These are phyloP conservation scores for Discoglossus pictus DNA, from an alignment of 2,797 vertebrate genomes.

Conservation along the genomic window DNA sequence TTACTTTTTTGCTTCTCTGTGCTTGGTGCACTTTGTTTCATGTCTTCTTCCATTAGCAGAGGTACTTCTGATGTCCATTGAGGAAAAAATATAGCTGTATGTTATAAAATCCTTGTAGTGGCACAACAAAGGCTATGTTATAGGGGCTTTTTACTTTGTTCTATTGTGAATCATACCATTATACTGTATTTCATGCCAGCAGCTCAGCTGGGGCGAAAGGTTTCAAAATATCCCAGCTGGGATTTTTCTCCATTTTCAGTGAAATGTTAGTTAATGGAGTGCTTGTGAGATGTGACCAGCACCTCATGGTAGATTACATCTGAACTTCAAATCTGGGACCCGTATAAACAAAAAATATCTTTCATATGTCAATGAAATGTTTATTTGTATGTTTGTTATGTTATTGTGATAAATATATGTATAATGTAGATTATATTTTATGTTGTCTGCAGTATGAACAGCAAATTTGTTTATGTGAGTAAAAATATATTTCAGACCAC, in stretches of 20 bases:
- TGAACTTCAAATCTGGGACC: constrained; percentile 14
- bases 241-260: constrained; percentile 63
- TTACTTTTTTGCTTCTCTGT: constrained; percentile 78
- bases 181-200: constrained; percentile 75
- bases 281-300: constrained; percentile 45
- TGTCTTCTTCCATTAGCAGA: constrained; percentile 87
- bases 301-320: constrained; percentile 8
- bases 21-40: constrained; percentile 86
- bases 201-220: constrained; percentile 60
- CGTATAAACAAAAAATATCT: no score
- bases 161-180: constrained; percentile 78
- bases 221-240: constrained; percentile 65
- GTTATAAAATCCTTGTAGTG: constrained; percentile 68
- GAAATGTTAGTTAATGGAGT: constrained; percentile 59
- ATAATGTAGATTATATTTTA: no score
- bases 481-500: no score
- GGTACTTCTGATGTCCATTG: constrained; percentile 82
- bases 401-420: no score
- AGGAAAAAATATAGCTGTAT: constrained; percentile 69
- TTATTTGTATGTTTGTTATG: no score
- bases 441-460: no score
- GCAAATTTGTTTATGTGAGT: no score
- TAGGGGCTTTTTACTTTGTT: constrained; percentile 70
- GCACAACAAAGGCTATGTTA: constrained; percentile 67
- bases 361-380: no score